Conservation (phyloP, 2,888 invertebrate species). For the Lampropteryx suffumata region DNA sequence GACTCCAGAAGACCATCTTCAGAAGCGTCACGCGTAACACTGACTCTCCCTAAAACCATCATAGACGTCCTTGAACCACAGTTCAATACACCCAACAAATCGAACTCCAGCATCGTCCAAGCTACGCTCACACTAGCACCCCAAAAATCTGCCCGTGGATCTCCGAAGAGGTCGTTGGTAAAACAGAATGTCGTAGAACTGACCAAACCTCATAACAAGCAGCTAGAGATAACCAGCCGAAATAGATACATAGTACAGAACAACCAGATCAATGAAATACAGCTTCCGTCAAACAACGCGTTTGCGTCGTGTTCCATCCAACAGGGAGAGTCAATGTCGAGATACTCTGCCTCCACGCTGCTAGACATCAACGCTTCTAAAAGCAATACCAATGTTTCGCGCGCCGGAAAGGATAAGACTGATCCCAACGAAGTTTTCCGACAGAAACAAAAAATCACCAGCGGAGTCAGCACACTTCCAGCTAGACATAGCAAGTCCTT, state of each 20-base stretch:
- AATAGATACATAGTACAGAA: conserved; percentile 80
- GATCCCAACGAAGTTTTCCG: conserved; percentile 60
- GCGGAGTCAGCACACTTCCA: conserved; percentile 82
- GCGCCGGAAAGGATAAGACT: conserved; percentile 56
- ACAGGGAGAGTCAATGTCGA: conserved; percentile 77
- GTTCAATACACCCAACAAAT: conserved; percentile 79
- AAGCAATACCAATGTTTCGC: conserved; percentile 53
- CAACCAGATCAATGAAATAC: conserved; percentile 79
- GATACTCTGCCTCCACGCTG: conserved; percentile 84
- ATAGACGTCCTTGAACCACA: conserved; percentile 83
- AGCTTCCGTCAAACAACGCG: conserved; percentile 69
- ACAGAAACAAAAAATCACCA: conserved; percentile 70
- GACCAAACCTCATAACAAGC: conserved; percentile 69
- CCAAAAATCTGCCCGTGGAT: conserved; percentile 72
- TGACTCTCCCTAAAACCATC: conserved; percentile 78
- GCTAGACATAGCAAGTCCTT: conserved; percentile 92
- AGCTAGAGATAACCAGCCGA: conserved; percentile 74
- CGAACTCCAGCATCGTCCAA: conserved; percentile 80
- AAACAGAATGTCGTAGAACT: conserved; percentile 74
- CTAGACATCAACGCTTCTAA: conserved; percentile 71
- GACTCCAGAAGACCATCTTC: conserved; percentile 84
- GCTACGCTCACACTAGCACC: conserved; percentile 86
- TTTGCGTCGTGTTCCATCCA: conserved; percentile 72
- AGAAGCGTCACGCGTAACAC: conserved; percentile 81
- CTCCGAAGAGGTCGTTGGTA: conserved; percentile 72